These are phyloP conservation scores for Cylindroiulus punctatus DNA, from an alignment of 2,888 invertebrate genomes.

Conservation along the genomic window DNA sequence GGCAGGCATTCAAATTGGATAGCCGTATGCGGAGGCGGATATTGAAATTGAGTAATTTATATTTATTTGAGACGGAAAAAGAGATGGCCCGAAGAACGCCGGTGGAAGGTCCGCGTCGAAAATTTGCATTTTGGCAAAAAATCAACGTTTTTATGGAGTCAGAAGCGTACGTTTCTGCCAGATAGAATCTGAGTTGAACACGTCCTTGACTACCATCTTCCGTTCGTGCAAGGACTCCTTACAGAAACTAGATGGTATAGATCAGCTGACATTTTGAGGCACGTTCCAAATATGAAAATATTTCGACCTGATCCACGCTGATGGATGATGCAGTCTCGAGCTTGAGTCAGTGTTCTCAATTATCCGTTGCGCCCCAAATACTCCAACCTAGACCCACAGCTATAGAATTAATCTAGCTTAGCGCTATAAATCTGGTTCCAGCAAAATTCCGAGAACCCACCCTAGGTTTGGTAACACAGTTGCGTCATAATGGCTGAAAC, in stretches of 20 bases:
- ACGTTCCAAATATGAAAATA: too few relatives aligned
- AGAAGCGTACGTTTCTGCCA: background rate
- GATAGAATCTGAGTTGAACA: background rate
- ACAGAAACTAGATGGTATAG: background rate
- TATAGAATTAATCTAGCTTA: background rate
- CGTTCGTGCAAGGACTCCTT: background rate
- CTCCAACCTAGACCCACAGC: background rate
- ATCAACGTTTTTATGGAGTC: background rate
- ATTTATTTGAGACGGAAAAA: constrained; percentile 10
- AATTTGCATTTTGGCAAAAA: constrained; percentile 40
- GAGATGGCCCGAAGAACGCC: background rate
- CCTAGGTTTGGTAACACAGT: background rate
- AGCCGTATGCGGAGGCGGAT: background rate
- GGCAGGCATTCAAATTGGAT: constrained; percentile 17
- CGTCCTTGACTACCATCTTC: background rate
- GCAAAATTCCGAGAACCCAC: background rate
- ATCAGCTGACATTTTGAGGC: too few relatives aligned
- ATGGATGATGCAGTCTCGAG: background rate
- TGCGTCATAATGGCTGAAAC: background rate
- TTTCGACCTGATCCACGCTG: background rate
- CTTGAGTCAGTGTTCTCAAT: background rate
- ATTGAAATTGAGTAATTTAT: constrained; percentile 43
- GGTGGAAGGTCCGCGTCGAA: background rate
- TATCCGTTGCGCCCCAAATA: background rate
- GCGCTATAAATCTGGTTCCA: background rate